Percentiles rank a stretch among this genome's conserved stretches.
Conservation (phyloP, 1,140 invertebrate species). For the Drosophila triauraria region DNA sequence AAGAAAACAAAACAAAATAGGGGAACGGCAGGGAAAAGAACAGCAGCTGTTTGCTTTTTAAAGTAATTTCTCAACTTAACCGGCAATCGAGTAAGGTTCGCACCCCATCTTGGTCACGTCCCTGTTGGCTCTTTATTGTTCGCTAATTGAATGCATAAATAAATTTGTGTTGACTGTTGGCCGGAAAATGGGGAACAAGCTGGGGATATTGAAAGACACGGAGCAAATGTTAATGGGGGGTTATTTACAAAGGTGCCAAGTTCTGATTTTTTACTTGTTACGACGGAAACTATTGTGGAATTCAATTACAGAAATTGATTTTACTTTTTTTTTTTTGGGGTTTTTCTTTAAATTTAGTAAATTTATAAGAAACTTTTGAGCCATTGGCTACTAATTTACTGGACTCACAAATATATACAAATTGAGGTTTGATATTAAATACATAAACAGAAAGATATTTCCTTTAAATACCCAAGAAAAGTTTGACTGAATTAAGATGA, state of each 20-base stretch:
- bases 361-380: too few relatives aligned
- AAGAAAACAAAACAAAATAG: conserved; percentile 30
- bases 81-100: conserved; percentile 26
- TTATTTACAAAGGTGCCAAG: conserved; percentile 20
- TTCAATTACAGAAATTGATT: conserved; percentile 23
- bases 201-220: not conserved
- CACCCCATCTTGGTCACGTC: conserved; percentile 7
- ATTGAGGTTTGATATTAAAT: too few relatives aligned
- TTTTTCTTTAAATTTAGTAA: not conserved
- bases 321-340: not conserved
- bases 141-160: conserved; percentile 45
- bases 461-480: too few relatives aligned
- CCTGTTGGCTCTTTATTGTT: not conserved
- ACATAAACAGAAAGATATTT: too few relatives aligned
- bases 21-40: too few relatives aligned
- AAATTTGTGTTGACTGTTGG: conserved; percentile 20
- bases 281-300: too few relatives aligned
- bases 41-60: conserved; percentile 48
- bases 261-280: conserved; percentile 22
- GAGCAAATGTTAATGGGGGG: not conserved
- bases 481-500: too few relatives aligned
- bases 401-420: too few relatives aligned
- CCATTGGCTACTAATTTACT: too few relatives aligned
- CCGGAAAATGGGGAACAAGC: conserved; percentile 3
- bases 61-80: conserved; percentile 42